A percentile compares a stretch with the other conserved stretches of the same genome.
These are phyloP conservation scores for Acleris laterana DNA, from an alignment of 2,888 invertebrate species.

Conservation along the genomic window DNA sequence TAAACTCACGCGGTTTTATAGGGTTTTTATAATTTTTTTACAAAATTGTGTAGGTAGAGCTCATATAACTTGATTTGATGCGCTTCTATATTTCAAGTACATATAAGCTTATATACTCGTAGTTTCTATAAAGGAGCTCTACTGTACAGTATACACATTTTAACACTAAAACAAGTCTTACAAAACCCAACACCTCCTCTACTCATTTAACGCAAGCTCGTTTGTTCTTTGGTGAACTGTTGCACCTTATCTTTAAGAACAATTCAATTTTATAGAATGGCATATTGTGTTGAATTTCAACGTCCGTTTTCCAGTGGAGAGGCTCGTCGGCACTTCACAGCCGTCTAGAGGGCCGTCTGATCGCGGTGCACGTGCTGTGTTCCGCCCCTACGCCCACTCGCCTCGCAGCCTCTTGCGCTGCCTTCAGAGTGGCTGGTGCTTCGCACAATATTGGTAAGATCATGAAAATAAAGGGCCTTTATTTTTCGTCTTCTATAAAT, in stretches of 20 bases:
- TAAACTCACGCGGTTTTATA: not conserved
- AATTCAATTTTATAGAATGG: too few species aligned
- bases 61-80: too few species aligned
- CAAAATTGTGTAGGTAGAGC: too few species aligned
- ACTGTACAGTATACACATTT: too few species aligned
- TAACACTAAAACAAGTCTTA: too few species aligned
- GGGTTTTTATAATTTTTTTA: not conserved
- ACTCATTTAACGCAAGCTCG: too few species aligned
- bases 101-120: too few species aligned
- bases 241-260: too few species aligned
- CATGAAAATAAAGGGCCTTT: not conserved
- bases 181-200: too few species aligned
- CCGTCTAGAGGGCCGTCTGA: constrained; percentile 90
- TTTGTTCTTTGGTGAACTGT: too few species aligned
- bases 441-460: constrained; percentile 80
- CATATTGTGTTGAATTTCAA: not conserved
- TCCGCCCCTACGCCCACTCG: constrained; percentile 84
- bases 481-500: not conserved
- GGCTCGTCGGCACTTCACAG: constrained; percentile 90
- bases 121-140: too few species aligned
- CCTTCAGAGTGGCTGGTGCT: constrained; percentile 92
- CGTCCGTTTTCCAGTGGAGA: constrained; percentile 87
- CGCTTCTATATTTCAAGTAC: too few species aligned
- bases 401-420: constrained; percentile 91
- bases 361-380: constrained; percentile 91